Percentiles rank a stretch among this genome's conserved stretches.
Evolutionary conservation across 2,888 invertebrate species (phyloP).

Genomic region (Idaea dimidiata): DNA sequence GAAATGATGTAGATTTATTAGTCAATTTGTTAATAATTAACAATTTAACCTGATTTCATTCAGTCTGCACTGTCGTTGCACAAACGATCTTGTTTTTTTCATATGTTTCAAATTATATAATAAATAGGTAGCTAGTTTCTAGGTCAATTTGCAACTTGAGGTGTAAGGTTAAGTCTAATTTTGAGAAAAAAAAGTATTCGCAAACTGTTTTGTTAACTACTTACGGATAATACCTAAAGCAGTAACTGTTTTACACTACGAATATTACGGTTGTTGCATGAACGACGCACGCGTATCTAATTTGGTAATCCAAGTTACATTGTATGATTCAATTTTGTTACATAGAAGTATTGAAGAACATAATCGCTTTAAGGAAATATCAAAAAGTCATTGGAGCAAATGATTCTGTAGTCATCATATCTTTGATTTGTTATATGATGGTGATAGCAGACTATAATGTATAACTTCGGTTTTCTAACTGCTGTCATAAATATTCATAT

Average conservation of each 20-base stretch:
- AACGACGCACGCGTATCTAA: not conserved
- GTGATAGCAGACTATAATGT: not conserved
- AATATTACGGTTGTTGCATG: not conserved
- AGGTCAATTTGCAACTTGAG: constrained; percentile 41
- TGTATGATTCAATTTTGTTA: not conserved
- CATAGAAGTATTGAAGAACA: not conserved
- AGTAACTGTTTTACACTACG: not conserved
- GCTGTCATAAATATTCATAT: too few species aligned
- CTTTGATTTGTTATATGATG: not conserved
- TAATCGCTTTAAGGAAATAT: not conserved
- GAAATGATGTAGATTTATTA: constrained; percentile 17
- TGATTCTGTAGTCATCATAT: not conserved
- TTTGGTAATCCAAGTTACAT: not conserved
- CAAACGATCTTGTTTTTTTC: constrained; percentile 50
- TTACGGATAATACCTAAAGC: not conserved
- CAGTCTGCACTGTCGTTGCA: constrained; percentile 41
- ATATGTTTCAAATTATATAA: constrained; percentile 54
- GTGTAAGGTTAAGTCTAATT: constrained; percentile 34
- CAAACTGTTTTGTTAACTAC: not conserved
- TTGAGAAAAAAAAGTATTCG: not conserved
- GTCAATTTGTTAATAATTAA: constrained; percentile 28
- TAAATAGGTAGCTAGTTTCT: constrained; percentile 34
- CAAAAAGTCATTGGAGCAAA: not conserved
- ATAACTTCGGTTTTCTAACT: too few species aligned
- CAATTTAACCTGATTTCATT: constrained; percentile 34